These are phyloP conservation scores for Columba livia DNA, from an alignment of 2,113 vertebrate species.

Conservation along the genomic window DNA sequence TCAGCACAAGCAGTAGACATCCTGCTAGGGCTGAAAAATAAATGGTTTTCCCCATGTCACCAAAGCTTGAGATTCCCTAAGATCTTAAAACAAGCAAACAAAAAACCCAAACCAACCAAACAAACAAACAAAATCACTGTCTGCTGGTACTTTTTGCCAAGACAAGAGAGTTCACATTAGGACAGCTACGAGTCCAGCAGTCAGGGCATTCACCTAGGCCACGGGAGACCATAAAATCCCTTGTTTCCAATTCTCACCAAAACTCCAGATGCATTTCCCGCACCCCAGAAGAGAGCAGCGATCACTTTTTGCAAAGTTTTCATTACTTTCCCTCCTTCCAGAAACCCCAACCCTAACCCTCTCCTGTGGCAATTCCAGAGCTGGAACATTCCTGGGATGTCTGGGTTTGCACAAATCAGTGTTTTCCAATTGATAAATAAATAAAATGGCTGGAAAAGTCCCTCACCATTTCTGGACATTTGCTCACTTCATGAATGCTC, in stretches of 20 bases:
- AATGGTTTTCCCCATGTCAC: not conserved
- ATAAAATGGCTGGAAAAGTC: not conserved
- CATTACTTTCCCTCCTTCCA: not conserved
- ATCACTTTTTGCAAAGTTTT: not conserved
- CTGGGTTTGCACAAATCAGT: not conserved
- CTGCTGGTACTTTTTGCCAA: not conserved
- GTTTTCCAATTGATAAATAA: not conserved
- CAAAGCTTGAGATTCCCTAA: not conserved
- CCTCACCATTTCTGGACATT: not conserved
- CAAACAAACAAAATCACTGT: no score
- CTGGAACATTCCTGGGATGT: not conserved
- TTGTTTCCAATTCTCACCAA: not conserved
- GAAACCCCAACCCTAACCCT: not conserved
- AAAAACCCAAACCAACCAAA: no score
- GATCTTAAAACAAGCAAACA: not conserved
- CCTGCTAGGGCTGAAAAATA: not conserved
- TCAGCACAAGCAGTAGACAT: not conserved
- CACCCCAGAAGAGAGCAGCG: not conserved
- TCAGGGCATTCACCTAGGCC: not conserved
- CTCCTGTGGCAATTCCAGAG: not conserved
- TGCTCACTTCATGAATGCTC: accelerated
- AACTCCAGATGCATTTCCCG: not conserved
- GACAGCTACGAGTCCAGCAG: not conserved
- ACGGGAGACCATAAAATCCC: not conserved
- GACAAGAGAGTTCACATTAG: not conserved